phyloP scores from a whole-genome alignment of 2,113 vertebrate species.

The Gopherus flavomarginatus region DNA sequence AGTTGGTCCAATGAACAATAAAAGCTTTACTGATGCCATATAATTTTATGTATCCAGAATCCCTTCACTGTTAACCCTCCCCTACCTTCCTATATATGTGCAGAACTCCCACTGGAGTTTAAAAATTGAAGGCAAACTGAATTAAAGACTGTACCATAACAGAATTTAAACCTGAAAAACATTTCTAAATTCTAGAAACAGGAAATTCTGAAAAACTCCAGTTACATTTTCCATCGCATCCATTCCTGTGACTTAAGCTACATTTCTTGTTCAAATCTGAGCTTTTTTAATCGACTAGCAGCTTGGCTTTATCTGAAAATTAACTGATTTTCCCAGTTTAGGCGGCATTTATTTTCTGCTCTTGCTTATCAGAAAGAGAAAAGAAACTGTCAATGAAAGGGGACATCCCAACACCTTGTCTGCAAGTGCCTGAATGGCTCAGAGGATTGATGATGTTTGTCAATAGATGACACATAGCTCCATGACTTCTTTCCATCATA shows the following conservation, averaged over 20 bases:
- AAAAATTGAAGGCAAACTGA: background rate
- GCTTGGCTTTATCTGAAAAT: background rate
- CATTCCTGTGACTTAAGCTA: conserved; percentile 6
- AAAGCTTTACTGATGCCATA: background rate
- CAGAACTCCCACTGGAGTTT: conserved; percentile 6
- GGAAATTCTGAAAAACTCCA: background rate
- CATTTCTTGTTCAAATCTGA: background rate
- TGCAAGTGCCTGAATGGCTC: background rate
- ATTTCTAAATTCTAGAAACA: background rate
- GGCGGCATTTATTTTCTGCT: background rate
- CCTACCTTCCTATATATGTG: background rate
- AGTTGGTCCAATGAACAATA: background rate
- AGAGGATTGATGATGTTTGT: background rate
- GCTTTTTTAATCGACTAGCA: background rate
- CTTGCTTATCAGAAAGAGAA: background rate
- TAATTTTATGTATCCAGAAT: background rate
- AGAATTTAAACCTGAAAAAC: background rate
- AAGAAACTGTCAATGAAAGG: background rate
- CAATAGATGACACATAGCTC: background rate
- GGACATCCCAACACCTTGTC: background rate
- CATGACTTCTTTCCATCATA: background rate
- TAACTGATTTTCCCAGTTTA: background rate
- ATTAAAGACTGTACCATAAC: background rate
- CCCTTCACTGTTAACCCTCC: background rate
- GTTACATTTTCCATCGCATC: background rate